Evolutionary conservation across 2,888 invertebrate species (phyloP), one percentile per base, ranked within the genome.

Genomic region (Nemotelus pantherinus): DNA sequence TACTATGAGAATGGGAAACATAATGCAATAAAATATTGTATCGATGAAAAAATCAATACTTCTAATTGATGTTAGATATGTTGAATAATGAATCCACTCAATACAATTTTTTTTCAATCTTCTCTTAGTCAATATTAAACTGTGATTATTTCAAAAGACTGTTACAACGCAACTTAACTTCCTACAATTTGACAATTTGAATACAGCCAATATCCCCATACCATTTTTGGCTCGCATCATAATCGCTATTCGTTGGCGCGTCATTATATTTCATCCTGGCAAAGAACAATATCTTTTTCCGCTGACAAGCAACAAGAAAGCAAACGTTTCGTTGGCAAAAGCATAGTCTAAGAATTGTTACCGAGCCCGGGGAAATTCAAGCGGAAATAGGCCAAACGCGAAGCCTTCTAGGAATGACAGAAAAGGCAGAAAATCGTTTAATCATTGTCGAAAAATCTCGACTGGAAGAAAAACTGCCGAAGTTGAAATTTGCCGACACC

Each of bases 391-490:
- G 74, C 63, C 60, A 41, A 72, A 48, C 63, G 60, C 57, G 74
- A 74, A 74, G 63, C 47, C 74, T 50, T 55, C 70, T 70, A 48
- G 60, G 63, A 60, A 63, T 60, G 74, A 74, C 74, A 74, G 47
- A 63, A 74, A 45, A 58, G 60, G 48, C 60, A 74, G 47, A 60
- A 74, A 74, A 74, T 60, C 60, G 74, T 74, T 74, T 74, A 74
- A 74, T 74, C 74, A 74, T 74, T 60, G 74, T 74, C 74, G 25
- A 25, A 74, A n/a, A 74, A 74, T 74, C 63, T 74, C 39, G 53
- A 60, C 63, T 41, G 41, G 48, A 44, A 74, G 41, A 60, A 58
- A 71, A 58, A 58, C 10, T 57, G 58, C 48, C 72, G 53, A 70
- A 70, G 55, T 25, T 48, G 67, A 67, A 47, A 70, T 50, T 70